Percentiles rank a stretch among this genome's conserved stretches.
These are phyloP conservation scores for Myiozetetes cayanensis DNA, from an alignment of 2,113 vertebrate species.

Conservation along the genomic window DNA sequence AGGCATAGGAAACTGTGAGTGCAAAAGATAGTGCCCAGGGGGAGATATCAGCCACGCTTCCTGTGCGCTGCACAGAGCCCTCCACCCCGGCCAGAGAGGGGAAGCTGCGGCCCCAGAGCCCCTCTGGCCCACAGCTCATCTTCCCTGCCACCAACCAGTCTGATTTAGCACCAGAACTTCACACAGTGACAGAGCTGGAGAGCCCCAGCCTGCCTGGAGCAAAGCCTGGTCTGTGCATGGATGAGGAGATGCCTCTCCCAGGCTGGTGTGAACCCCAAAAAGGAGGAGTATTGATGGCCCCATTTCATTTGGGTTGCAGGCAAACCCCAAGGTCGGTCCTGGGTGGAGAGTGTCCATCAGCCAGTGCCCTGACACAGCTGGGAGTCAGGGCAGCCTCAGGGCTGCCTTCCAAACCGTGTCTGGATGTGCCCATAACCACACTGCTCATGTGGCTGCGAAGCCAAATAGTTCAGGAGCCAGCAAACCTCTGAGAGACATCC, in stretches of 20 bases:
- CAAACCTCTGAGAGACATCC: neutral
- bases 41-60: neutral
- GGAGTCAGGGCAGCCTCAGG: neutral
- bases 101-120: neutral
- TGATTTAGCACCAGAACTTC: neutral
- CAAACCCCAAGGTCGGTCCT: rapidly evolving
- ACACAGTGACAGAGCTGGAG: rapidly evolving
- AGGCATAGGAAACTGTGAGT: constrained; percentile 5
- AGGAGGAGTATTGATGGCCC: neutral
- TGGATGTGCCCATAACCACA: neutral
- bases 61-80: neutral
- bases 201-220: neutral
- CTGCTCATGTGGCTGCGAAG: rapidly evolving
- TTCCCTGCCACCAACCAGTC: neutral
- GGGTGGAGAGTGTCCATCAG: neutral
- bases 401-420: neutral
- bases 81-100: rapidly evolving
- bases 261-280: neutral
- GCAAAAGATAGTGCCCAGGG: neutral
- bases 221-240: neutral
- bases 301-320: rapidly evolving
- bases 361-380: rapidly evolving
- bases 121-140: neutral
- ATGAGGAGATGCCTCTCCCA: neutral
- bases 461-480: rapidly evolving